These are phyloP conservation scores for Linnaemya tessellans DNA, from an alignment of 2,888 invertebrate species.

Conservation along the genomic window DNA sequence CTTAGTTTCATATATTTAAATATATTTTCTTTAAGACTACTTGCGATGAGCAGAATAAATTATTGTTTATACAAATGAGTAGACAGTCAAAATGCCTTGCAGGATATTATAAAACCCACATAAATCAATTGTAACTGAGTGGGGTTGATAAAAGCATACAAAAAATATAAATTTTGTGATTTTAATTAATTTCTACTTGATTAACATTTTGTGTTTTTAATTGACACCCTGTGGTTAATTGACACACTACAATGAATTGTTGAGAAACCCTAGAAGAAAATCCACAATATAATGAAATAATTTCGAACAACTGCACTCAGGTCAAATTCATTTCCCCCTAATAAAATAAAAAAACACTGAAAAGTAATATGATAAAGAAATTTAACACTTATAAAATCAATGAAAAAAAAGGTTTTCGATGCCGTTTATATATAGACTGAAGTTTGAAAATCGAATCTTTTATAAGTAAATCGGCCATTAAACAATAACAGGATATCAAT, in stretches of 20 bases:
- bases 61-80: background rate
- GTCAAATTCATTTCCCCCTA: constrained; percentile 21
- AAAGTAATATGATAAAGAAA: constrained; percentile 60
- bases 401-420: constrained; percentile 39
- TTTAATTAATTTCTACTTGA: constrained; percentile 44
- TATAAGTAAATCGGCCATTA: constrained; percentile 4
- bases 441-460: constrained; percentile 41
- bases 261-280: constrained; percentile 23
- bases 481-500: constrained; percentile 63
- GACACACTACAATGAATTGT: constrained; percentile 26
- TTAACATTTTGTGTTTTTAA: constrained; percentile 6
- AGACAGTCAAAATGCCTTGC: background rate
- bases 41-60: background rate
- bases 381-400: constrained; percentile 56
- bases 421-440: constrained; percentile 50
- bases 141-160: constrained; percentile 5
- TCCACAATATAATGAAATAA: constrained; percentile 28
- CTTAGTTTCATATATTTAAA: too few relatives aligned
- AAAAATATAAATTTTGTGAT: background rate
- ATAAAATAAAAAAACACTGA: background rate
- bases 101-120: background rate
- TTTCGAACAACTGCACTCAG: constrained; percentile 28
- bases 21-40: background rate
- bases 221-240: constrained; percentile 56
- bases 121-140: constrained; percentile 5